Conservation (phyloP, 2,797 vertebrate genomes). For the Pangasius djambal region DNA sequence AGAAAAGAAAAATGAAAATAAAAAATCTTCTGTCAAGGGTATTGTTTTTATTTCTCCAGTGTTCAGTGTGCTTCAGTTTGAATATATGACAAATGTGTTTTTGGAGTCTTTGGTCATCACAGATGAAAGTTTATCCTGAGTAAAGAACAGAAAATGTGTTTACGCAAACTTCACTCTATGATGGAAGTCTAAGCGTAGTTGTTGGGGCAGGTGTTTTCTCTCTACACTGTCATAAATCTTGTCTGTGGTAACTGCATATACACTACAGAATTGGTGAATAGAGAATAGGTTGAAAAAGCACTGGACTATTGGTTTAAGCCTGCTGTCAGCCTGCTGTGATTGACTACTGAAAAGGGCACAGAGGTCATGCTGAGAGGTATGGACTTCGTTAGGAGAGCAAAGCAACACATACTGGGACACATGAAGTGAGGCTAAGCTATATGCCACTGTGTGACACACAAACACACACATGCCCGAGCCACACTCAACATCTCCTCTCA, state of each 20-base stretch:
- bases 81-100: constrained; percentile 17
- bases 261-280: neutral
- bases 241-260: neutral
- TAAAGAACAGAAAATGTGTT: neutral
- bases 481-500: constrained; percentile 21
- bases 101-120: neutral
- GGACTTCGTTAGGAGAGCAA: constrained; percentile 26
- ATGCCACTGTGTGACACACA: constrained; percentile 48
- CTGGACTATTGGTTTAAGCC: constrained; percentile 21
- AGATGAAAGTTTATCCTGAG: neutral
- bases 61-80: neutral
- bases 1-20: neutral
- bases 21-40: neutral
- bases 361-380: constrained; percentile 46
- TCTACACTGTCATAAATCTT: neutral
- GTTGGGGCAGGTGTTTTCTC: neutral
- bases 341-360: constrained; percentile 50
- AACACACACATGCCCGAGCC: constrained; percentile 25
- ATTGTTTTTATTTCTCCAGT: constrained; percentile 15
- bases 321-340: constrained; percentile 33
- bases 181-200: neutral
- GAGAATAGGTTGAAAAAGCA: neutral
- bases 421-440: constrained; percentile 47
- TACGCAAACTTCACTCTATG: neutral
- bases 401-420: constrained; percentile 43